Evolutionary conservation across 2,797 vertebrate genomes (phyloP), one percentile per base, ranked within the genome.

Genomic region (Dromococcyx pavoninus): DNA sequence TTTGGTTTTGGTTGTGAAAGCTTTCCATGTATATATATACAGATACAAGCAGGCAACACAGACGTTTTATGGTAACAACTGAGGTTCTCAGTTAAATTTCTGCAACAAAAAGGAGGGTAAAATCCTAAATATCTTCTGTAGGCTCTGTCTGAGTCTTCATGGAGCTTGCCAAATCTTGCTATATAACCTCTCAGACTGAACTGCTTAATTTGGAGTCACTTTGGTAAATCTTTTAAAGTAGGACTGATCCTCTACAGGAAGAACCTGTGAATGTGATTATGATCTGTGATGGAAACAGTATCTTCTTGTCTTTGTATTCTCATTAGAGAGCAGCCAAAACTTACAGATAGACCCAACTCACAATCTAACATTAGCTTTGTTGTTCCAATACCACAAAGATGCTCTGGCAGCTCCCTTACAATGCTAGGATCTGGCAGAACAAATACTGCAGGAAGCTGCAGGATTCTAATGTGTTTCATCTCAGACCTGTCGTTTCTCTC

Each of bases 1-100:
- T 8, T 57, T 9, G 10, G 54, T 74, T 96, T 86, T 96, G 16
- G 33, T 93, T 88, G 22, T 91, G 65, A 84, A 92, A 80, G 89
- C 54, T 86, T 83, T 91, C 25, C 88, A 78, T 51, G 46, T 37
- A 78, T 73, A 69, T 28, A 1, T 50, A 11, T 27, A 54, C 13
- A 46, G 21, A 66, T 22, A 79, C 11, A 73, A 73, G 25, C 4
- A 64, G 16, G 57, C 9, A 35, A 94, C 61, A 77, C 67, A 19
- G 2, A 46, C 17, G 53, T 85, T 80, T 95, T 70, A 33, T 3
- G 65, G 25, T 33, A 9, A 79, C 80, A 96, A 71, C 3, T 60
- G 50, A 50, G 70, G 67, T 87, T 81, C 16, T 61, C 15, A 18
- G 58, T 74, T 92, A 60, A 69, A 89, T 72, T 70, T 72, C 41